phyloP scores from a whole-genome alignment of 2,888 invertebrate genomes.

The Acanthosepion lycidas region DNA sequence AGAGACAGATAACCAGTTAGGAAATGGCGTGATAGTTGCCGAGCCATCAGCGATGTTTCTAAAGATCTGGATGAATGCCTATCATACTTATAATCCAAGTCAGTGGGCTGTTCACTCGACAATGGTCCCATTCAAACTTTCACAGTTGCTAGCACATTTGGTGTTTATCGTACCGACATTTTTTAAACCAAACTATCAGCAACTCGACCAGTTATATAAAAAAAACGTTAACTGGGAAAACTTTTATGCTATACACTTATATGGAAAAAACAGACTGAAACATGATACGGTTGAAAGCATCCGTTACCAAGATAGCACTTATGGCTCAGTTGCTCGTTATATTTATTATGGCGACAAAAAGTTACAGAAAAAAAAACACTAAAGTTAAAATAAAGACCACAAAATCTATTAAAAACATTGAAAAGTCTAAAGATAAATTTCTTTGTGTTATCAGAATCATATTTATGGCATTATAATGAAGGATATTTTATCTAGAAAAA shows the following conservation, averaged over 20 bases:
- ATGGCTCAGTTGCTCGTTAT: background rate
- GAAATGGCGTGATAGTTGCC: background rate
- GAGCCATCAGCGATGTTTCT: background rate
- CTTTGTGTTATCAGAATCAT: no score
- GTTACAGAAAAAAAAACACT: no score
- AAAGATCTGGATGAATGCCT: background rate
- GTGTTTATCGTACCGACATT: background rate
- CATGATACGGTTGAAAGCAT: background rate
- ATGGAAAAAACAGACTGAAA: background rate
- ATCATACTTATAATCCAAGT: background rate
- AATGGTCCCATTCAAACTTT: background rate
- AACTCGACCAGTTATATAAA: background rate
- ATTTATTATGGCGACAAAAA: background rate
- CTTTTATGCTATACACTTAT: background rate
- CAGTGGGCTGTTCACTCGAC: constrained; percentile 38
- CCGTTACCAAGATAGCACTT: background rate
- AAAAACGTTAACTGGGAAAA: background rate
- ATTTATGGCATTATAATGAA: no score
- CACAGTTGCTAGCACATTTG: background rate
- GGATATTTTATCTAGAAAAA: no score
- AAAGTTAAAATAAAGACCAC: no score
- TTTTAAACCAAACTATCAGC: background rate
- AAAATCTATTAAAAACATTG: no score
- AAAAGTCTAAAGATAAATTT: no score
- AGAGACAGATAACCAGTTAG: background rate